These are phyloP conservation scores for Lutraria lutraria DNA, from an alignment of 2,888 invertebrate species.

Conservation along the genomic window DNA sequence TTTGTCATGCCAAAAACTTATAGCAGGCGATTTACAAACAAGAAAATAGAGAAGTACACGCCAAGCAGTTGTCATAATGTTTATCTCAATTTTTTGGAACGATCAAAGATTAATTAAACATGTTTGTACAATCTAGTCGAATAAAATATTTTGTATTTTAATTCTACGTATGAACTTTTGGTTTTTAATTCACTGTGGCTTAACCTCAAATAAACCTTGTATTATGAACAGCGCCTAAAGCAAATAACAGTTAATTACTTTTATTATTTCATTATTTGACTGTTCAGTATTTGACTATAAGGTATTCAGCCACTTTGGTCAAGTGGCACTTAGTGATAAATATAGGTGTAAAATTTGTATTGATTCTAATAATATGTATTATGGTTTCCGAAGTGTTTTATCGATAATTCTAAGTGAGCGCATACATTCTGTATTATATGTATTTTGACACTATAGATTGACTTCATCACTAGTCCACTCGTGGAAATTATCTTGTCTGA, in stretches of 20 bases:
- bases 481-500: too few species aligned
- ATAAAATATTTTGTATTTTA: neutral
- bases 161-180: neutral
- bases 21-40: neutral
- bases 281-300: neutral
- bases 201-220: conserved; percentile 17
- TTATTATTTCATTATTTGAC: neutral
- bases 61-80: neutral
- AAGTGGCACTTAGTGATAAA: neutral
- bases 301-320: neutral
- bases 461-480: too few species aligned
- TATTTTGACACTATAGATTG: neutral
- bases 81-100: conserved; percentile 15
- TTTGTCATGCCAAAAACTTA: conserved; percentile 30
- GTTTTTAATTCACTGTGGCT: neutral
- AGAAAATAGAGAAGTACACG: neutral
- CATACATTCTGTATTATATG: neutral
- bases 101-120: neutral
- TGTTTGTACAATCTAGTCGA: neutral
- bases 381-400: neutral
- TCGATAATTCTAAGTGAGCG: neutral
- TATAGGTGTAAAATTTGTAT: neutral
- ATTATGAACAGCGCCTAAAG: neutral
- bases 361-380: neutral
- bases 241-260: neutral